Evolutionary conservation across 2,797 vertebrate species (phyloP).

Genomic region (Pseudotriccus pelzelni): DNA sequence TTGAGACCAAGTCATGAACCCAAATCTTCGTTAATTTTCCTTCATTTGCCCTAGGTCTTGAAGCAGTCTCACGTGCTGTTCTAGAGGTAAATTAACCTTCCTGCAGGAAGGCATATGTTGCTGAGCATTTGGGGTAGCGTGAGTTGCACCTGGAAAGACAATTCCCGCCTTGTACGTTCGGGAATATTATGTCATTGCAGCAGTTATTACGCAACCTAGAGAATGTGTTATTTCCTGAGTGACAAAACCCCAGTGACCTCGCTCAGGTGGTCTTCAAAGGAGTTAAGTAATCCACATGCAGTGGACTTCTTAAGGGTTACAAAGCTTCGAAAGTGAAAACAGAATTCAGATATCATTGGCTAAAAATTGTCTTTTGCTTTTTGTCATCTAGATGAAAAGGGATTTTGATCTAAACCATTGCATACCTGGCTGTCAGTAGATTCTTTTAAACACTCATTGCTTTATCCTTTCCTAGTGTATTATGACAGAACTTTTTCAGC

Average conservation of each 20-base stretch:
- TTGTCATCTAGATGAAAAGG: not conserved
- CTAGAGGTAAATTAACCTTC: not conserved
- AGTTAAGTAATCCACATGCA: not conserved
- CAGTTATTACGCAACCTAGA: not conserved
- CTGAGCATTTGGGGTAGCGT: not conserved
- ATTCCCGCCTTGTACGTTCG: not conserved
- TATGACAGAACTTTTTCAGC: slow-evolving; percentile 50
- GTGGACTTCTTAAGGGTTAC: not conserved
- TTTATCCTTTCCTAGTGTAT: slow-evolving; percentile 4
- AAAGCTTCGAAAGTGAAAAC: not conserved
- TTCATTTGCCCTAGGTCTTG: not conserved
- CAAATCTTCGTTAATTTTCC: not conserved
- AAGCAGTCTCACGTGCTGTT: not conserved
- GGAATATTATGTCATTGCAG: not conserved
- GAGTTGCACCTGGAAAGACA: not conserved
- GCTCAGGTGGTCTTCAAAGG: not conserved
- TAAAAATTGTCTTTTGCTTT: not conserved
- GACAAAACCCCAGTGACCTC: not conserved
- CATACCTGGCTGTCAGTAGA: not conserved
- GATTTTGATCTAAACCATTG: not conserved
- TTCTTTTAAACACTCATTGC: not conserved
- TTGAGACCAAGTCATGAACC: not conserved
- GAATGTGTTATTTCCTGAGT: slow-evolving; percentile 18
- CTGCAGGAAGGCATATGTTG: not conserved
- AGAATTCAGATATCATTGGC: not conserved